These are phyloP conservation scores for Toxostoma redivivum DNA, from an alignment of 2,113 vertebrate genomes.

Conservation along the genomic window DNA sequence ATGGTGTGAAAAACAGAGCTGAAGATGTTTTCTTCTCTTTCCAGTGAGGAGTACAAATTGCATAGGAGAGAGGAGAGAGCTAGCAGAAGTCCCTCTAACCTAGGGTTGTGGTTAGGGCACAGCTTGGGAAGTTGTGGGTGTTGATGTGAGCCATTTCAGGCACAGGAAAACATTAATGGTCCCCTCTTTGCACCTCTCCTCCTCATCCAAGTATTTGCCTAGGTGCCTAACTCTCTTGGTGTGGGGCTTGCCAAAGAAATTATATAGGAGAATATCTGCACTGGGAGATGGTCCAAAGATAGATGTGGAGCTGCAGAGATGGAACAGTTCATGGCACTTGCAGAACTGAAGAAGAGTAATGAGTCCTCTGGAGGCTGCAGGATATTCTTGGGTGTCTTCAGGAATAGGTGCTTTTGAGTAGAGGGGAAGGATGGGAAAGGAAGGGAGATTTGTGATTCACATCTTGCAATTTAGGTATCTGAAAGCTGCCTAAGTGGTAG, in stretches of 20 bases:
- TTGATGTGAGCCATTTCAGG: not conserved
- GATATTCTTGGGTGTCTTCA: not conserved
- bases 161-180: not conserved
- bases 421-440: not conserved
- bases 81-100: not conserved
- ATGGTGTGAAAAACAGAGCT: not conserved
- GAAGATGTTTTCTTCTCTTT: not conserved
- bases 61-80: not conserved
- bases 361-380: not conserved
- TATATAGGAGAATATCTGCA: not conserved
- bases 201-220: not conserved
- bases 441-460: not conserved
- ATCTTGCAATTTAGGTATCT: not conserved
- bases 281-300: not conserved
- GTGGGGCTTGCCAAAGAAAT: not conserved
- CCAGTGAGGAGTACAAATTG: not conserved
- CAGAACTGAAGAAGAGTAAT: not conserved
- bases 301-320: not conserved
- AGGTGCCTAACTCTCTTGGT: not conserved
- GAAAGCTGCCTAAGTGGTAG: conserved; percentile 1
- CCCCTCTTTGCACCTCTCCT: not conserved
- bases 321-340: not conserved
- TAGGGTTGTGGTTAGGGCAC: not conserved
- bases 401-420: not conserved
- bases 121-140: not conserved